Base-by-base conservation (phyloP, 1,140 invertebrate genomes). In the Myzus persicae region DNA sequence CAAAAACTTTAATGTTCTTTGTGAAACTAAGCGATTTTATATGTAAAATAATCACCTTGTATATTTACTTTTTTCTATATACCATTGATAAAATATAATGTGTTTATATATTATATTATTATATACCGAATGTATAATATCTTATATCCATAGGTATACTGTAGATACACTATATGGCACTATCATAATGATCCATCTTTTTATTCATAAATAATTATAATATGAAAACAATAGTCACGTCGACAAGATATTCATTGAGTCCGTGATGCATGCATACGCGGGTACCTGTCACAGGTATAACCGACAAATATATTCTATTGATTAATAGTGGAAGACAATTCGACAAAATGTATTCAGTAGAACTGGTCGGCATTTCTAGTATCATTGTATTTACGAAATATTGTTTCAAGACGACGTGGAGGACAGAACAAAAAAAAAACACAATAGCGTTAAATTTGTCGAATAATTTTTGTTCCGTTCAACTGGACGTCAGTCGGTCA, bases 351-450 rank as follows among this genome's bases (percentile, higher is more conserved):
- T 88, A 87, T 42, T 84, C 36, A 11, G 9, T 42, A 46, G 44
- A 46, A 87, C 26, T 18, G 42, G 42, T 46, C 2, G 38, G 42
- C 46, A 40, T 88, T 88, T 46, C 31, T n/a, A 88, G 36, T n/a
- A 42, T 44, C 42, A 46, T 88, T 88, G 44, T 88, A 88, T 88
- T 88, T 48, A 88, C 85, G 42, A 48, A 88, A 88, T 88, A 88
- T 88, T n/a, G 85, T 88, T 36, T 7, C 26, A 8, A 42, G 85
- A 46, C 31, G n/a, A 87, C 31, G n/a, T 31, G 4, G 26, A n/a
- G 85, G n/a, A 24, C 14, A 22, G 46, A 48, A 88, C 59, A 48
- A 46, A 42, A 44, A 85, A 40, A 40, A 44, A 44, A 88, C 44
- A 88, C 85, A 46, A 88, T 46, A 31, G 85, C 44, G 44, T 88